Evolutionary conservation across 2,797 vertebrate genomes (phyloP), one percentile per base, ranked within the genome.

Genomic region (Cuniculus paca): DNA sequence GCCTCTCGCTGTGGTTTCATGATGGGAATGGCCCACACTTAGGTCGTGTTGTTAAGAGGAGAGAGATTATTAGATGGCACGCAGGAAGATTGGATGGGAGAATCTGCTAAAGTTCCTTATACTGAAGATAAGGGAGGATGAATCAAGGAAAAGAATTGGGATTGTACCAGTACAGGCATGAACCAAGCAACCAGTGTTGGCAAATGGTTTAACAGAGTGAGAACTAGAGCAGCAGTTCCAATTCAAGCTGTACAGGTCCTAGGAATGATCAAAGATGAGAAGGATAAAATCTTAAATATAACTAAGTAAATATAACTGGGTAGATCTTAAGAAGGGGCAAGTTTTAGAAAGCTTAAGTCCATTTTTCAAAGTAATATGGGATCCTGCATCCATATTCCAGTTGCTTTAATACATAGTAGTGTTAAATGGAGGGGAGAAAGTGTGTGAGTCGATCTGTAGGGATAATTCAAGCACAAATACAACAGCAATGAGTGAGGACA

Each of bases 401-500:
- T 8, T 48, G 65, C 48, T 77, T 82, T 60, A 79, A 88, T 58
- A 48, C 36, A 63, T 19, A 60, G 2, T 5, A 36, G 42, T 36
- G 4, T 34, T 70, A 77, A 54, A 14, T 17, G 31, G 26, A 65
- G 54, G 17, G n/a, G 14, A 34, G 34, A 89, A 86, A 88, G 26
- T 45, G 3, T 77, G 42, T 48, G n/a, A 63, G 20, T 68, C 26
- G 1, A 12, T 65, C 28, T 68, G 22, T 9, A 31, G 8, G 74
- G 7, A 50, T 52, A 83, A 92, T 42, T 91, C 60, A 88, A 83
- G 36, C 42, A 60, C 88, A 13, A 31, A 87, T 16, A 17, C 50
- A 93, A 68, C 12, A 95, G 79, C 75, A 89, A 83, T 91, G 56
- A 75, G 77, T 2, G 28, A 82, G 68, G 3, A 72, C 5, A 93